Evolutionary conservation across 2,797 vertebrate genomes (phyloP).

Genomic region (Neosalanx taihuensis): DNA sequence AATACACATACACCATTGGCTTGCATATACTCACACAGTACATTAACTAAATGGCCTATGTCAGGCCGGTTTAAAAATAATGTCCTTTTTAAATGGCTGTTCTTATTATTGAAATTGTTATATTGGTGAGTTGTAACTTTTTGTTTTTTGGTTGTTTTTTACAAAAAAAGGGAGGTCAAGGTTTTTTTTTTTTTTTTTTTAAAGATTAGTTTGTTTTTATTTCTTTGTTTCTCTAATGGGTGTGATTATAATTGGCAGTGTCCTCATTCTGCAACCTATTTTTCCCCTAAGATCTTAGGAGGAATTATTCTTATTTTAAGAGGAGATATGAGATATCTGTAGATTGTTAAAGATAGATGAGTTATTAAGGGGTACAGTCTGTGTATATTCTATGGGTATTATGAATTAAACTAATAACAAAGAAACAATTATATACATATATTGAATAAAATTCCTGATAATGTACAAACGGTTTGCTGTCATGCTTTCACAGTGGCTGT

Average conservation of each 20-base stretch:
- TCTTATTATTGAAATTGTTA: conserved; percentile 70
- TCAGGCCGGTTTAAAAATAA: conserved; percentile 60
- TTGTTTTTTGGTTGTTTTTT: conserved; percentile 39
- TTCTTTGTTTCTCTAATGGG: conserved; percentile 59
- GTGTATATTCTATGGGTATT: conserved; percentile 80
- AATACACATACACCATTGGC: not conserved
- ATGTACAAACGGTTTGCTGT: conserved; percentile 54
- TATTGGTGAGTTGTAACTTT: conserved; percentile 61
- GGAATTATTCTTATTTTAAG: conserved; percentile 71
- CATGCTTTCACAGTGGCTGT: not conserved
- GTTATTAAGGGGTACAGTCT: conserved; percentile 75
- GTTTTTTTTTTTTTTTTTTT: conserved; percentile 46
- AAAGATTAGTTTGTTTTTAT: conserved; percentile 59
- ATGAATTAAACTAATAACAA: conserved; percentile 79
- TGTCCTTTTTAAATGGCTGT: conserved; percentile 72
- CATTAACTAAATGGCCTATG: conserved; percentile 52
- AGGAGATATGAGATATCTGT: conserved; percentile 57
- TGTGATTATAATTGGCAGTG: conserved; percentile 65
- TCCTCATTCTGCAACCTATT: conserved; percentile 56
- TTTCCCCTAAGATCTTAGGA: conserved; percentile 57
- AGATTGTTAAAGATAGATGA: conserved; percentile 70
- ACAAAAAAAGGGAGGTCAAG: conserved; percentile 71
- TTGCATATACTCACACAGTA: conserved; percentile 27
- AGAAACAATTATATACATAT: conserved; percentile 78
- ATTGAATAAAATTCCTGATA: conserved; percentile 80